phyloP scores from a whole-genome alignment of 2,797 vertebrate species.

The Eurystomus glaucurus region DNA sequence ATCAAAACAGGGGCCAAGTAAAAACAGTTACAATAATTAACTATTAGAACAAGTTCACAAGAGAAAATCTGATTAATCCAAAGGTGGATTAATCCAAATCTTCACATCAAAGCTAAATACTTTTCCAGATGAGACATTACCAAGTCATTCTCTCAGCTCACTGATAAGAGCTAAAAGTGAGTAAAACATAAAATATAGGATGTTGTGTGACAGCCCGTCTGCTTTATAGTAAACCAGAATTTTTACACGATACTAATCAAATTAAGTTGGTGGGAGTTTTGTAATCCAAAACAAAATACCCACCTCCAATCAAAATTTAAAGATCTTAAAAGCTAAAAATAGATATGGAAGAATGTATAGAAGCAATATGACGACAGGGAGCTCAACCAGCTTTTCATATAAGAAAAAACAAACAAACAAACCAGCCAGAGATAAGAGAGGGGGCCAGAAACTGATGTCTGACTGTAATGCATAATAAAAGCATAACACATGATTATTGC shows the following conservation, averaged over 20 bases:
- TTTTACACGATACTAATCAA: neutral
- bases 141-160: neutral
- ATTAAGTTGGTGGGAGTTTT: neutral
- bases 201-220: neutral
- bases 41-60: neutral
- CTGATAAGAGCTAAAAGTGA: neutral
- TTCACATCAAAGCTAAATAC: neutral
- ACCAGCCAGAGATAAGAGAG: neutral
- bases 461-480: neutral
- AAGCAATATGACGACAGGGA: neutral
- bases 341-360: neutral
- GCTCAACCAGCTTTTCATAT: neutral
- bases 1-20: neutral
- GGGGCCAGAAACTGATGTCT: neutral
- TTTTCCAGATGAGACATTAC: neutral
- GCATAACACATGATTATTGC: neutral
- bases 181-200: neutral
- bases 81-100: neutral
- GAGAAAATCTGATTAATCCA: neutral
- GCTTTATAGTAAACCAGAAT: neutral
- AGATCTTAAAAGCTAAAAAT: neutral
- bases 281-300: neutral
- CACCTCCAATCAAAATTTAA: neutral
- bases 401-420: rapidly evolving
- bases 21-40: neutral